Evolutionary conservation across 1,140 invertebrate species (phyloP), one percentile per base, ranked within the genome.

Genomic region (Planococcus citri): DNA sequence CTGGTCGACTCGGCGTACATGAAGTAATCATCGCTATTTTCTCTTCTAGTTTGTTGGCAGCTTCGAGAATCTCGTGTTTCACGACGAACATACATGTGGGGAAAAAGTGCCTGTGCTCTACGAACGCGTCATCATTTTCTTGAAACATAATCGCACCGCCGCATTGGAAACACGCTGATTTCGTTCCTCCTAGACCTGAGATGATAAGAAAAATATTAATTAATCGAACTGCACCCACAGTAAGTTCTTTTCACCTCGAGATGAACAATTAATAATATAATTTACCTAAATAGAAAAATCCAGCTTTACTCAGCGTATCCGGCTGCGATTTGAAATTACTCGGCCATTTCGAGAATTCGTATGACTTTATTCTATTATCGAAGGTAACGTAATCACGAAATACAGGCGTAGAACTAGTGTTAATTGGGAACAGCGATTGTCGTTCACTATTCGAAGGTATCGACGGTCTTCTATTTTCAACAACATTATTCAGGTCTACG

Each of bases 101-200:
- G 73, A 91, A 91, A 90, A 91, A 94, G 29, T 85, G 82, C 0
- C 90, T 90, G 76, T 95, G 93, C 77, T 95, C 89, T 70, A 87
- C 85, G 91, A 91, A 94, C 0, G 91, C 90, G 72, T 91, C 84
- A 79, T 95, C 92, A 68, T 85, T 82, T 24, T 84, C 83, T 76
- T 90, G 88, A 92, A 92, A 95, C 75, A 90, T 90, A 0, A 95
- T 79, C 1, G 90, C 90, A 21, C 90, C 89, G 68, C 89, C 89
- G 76, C 93, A 95, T 74, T 88, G 86, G 76, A 89, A 94, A 74
- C 93, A 95, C 22, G 88, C 81, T 0, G 91, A 91, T 74, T 90
- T 86, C 78, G 94, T 92, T n/a, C n/a, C n/a, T 10, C 86, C 86
- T 61, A 85, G 83, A n/a, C 81, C 81, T 79, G 74, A 70, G 72